Evolutionary conservation across 2,797 vertebrate genomes (phyloP).

Genomic region (Gallinago solitaria): DNA sequence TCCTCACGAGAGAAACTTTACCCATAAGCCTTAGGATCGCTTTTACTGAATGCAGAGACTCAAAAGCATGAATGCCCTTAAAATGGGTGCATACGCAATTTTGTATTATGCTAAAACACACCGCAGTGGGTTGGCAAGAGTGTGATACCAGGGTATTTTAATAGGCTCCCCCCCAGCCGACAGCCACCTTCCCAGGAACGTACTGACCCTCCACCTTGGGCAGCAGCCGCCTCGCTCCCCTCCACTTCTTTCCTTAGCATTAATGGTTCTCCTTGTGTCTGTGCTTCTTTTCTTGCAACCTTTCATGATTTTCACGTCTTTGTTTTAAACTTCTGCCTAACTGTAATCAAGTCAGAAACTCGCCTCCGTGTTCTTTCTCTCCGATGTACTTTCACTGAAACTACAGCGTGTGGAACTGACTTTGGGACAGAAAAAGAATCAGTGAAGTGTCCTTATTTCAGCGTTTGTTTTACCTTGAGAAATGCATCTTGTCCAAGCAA

Average conservation of each 20-base stretch:
- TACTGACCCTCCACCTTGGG: accelerated
- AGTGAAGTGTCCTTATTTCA: not conserved
- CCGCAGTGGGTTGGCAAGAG: accelerated
- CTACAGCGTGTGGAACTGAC: not conserved
- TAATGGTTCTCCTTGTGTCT: not conserved
- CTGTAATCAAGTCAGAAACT: not conserved
- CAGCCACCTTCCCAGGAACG: not conserved
- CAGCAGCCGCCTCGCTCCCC: not conserved
- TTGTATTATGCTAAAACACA: not conserved
- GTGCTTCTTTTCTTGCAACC: not conserved
- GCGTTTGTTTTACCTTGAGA: not conserved
- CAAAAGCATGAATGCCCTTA: not conserved
- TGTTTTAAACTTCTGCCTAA: not conserved
- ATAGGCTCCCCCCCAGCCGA: accelerated
- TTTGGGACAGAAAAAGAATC: not conserved
- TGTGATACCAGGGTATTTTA: not conserved
- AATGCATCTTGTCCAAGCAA: not conserved
- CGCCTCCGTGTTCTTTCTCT: not conserved
- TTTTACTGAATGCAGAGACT: not conserved
- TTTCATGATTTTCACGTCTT: not conserved
- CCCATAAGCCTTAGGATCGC: not conserved
- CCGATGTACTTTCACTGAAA: not conserved
- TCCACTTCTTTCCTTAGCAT: not conserved
- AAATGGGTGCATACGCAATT: not conserved
- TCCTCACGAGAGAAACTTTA: not conserved